Evolutionary conservation across 2,888 invertebrate genomes (phyloP).

Genomic region (Sepioteuthis lessoniana): DNA sequence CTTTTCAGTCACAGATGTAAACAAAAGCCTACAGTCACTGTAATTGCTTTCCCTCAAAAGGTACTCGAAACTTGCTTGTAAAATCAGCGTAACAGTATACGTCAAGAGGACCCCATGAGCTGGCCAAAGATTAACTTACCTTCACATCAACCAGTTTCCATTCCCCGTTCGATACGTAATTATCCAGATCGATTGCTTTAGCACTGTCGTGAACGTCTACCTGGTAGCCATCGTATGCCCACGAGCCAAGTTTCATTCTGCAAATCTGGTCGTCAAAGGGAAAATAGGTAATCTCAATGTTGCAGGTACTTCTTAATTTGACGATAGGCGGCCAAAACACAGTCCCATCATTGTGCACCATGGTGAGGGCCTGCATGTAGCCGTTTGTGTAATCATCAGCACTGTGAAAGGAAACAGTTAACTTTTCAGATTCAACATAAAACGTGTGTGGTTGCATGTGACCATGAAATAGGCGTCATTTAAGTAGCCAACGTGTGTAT

Average conservation of each 20-base stretch:
- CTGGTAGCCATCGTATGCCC: constrained; percentile 73
- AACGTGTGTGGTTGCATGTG: too few species aligned
- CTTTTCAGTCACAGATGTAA: too few species aligned
- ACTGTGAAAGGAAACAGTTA: constrained; percentile 51
- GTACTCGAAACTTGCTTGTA: too few species aligned
- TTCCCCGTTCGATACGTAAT: constrained; percentile 73
- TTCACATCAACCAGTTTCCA: constrained; percentile 70
- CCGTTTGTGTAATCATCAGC: constrained; percentile 72
- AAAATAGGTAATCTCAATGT: constrained; percentile 67
- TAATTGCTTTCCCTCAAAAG: too few species aligned
- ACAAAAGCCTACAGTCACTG: too few species aligned
- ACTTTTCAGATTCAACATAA: too few species aligned
- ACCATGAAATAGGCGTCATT: too few species aligned
- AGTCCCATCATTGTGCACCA: constrained; percentile 73
- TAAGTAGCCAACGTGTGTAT: too few species aligned
- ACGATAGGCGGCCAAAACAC: constrained; percentile 74
- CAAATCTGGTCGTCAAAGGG: constrained; percentile 70
- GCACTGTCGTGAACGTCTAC: constrained; percentile 64
- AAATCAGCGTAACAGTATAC: too few species aligned
- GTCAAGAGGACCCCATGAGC: background rate
- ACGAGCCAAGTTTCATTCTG: constrained; percentile 70
- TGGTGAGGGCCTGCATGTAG: constrained; percentile 78
- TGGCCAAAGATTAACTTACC: too few species aligned
- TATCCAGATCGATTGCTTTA: constrained; percentile 69
- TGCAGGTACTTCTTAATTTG: constrained; percentile 71